phyloP scores from a whole-genome alignment of 2,113 vertebrate species.

The Potamarius usumacintae region DNA sequence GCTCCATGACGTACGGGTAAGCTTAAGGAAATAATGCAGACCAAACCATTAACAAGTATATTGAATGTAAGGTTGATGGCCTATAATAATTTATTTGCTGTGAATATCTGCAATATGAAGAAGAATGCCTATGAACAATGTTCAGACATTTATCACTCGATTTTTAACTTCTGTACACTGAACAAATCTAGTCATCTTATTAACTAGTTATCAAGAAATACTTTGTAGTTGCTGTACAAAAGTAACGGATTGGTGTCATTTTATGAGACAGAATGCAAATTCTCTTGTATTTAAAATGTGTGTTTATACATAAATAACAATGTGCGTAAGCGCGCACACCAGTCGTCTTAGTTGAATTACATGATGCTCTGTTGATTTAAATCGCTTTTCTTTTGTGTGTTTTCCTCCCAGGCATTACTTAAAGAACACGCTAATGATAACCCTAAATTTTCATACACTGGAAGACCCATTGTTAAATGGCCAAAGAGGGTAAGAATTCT shows the following conservation, averaged over 20 bases:
- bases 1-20: slow-evolving; percentile 85
- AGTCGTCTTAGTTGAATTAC: neutral
- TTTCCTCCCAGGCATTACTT: slow-evolving; percentile 77
- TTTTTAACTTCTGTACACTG: neutral
- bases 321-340: too few relatives aligned
- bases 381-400: neutral
- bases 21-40: slow-evolving; percentile 30
- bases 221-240: neutral
- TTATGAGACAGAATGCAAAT: neutral
- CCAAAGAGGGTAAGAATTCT: slow-evolving; percentile 82
- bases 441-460: slow-evolving; percentile 88
- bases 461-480: slow-evolving; percentile 94
- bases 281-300: neutral
- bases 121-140: neutral
- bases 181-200: neutral
- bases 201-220: neutral
- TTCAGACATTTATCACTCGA: neutral
- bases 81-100: neutral
- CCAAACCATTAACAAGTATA: neutral
- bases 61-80: neutral
- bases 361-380: neutral
- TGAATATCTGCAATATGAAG: neutral
- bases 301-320: neutral
- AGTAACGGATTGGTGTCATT: neutral
- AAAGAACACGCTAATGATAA: slow-evolving; percentile 82